phyloP scores from a whole-genome alignment of 2,797 vertebrate genomes.

The Cyprinodon diabolis region DNA sequence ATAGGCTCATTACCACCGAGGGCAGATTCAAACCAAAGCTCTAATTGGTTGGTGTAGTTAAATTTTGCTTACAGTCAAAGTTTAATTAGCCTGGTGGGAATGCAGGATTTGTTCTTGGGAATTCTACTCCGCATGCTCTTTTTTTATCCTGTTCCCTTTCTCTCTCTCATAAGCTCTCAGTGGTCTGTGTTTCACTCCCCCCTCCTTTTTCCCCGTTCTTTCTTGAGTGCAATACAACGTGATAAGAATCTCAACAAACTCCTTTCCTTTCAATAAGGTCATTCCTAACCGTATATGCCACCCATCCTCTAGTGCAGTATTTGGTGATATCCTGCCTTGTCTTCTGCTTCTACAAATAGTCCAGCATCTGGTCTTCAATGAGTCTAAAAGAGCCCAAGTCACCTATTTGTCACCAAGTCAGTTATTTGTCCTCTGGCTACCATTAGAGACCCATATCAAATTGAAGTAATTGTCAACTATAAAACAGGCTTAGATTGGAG shows the following conservation, averaged over 20 bases:
- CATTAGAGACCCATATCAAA: not conserved
- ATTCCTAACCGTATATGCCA: not conserved
- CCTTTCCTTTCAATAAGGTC: constrained; percentile 11
- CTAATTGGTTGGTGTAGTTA: constrained; percentile 79
- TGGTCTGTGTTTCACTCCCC: constrained; percentile 9
- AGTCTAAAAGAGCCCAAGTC: not conserved
- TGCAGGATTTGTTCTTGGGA: constrained; percentile 43
- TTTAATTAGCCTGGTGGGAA: constrained; percentile 77
- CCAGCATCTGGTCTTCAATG: not conserved
- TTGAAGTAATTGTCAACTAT: not conserved
- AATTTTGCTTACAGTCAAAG: constrained; percentile 69
- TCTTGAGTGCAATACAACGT: constrained; percentile 63
- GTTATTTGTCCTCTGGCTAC: not conserved
- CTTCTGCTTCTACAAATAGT: not conserved
- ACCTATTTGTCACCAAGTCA: not conserved
- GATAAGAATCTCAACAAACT: constrained; percentile 62
- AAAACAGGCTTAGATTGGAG: too few species aligned
- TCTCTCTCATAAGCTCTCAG: constrained; percentile 3
- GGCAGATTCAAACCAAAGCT: constrained; percentile 59
- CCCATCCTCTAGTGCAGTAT: not conserved
- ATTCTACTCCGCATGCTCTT: constrained; percentile 32
- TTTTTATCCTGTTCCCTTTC: constrained; percentile 27
- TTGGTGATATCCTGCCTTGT: not conserved
- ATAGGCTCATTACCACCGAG: constrained; percentile 61
- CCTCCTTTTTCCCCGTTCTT: constrained; percentile 27